A percentile compares a stretch with the other conserved stretches of the same genome.
These are phyloP conservation scores for Bombus superbus DNA, from an alignment of 1,140 invertebrate genomes.

Conservation along the genomic window DNA sequence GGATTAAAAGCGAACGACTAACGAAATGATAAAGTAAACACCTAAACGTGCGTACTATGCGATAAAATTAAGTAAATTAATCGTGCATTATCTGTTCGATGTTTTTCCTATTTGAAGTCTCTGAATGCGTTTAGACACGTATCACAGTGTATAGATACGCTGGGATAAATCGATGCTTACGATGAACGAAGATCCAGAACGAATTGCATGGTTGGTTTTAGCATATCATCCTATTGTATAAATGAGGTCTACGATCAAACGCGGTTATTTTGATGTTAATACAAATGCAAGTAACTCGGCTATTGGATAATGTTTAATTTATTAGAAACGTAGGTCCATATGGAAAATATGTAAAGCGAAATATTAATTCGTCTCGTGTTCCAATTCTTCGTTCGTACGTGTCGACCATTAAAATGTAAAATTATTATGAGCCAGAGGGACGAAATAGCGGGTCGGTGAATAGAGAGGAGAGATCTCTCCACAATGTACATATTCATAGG, in stretches of 20 bases:
- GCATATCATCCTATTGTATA: not conserved
- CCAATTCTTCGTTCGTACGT: not conserved
- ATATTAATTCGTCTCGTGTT: not conserved
- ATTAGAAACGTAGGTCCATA: not conserved
- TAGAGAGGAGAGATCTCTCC: not conserved
- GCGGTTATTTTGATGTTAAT: not conserved
- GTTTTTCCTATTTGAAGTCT: too few relatives aligned
- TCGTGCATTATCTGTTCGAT: too few relatives aligned
- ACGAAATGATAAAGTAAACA: not conserved
- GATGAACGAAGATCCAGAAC: too few relatives aligned
- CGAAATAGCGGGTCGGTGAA: not conserved
- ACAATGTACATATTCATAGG: slow-evolving; percentile 41
- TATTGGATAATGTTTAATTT: not conserved
- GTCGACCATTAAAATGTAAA: slow-evolving; percentile 1
- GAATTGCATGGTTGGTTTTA: not conserved
- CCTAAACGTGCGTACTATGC: too few relatives aligned
- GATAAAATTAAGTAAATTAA: too few relatives aligned
- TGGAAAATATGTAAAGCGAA: not conserved
- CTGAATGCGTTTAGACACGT: too few relatives aligned
- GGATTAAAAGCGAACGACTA: not conserved
- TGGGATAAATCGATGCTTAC: too few relatives aligned
- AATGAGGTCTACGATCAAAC: not conserved
- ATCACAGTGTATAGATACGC: too few relatives aligned
- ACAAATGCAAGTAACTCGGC: not conserved
- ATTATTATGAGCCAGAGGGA: slow-evolving; percentile 4